Evolutionary conservation across 1,140 invertebrate species (phyloP).

Genomic region (Cardiocondyla obscurior): DNA sequence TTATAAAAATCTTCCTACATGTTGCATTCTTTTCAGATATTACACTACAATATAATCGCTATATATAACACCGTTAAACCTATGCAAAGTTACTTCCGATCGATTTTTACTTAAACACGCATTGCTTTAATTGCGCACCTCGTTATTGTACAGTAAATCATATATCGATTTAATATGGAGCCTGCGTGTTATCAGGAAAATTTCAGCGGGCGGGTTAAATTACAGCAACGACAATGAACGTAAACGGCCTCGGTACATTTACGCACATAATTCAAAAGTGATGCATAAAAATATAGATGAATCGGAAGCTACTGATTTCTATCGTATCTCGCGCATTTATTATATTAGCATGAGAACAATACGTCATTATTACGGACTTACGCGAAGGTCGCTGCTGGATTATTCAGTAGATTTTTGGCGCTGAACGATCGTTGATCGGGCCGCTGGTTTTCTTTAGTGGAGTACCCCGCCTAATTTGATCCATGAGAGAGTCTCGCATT

Average conservation of each 20-base stretch:
- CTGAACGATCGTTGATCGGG: slow-evolving; percentile 86
- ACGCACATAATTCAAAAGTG: slow-evolving; percentile 22
- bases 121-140: background rate
- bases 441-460: slow-evolving; percentile 88
- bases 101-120: background rate
- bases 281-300: slow-evolving; percentile 44
- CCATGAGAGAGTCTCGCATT: slow-evolving; percentile 90
- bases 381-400: slow-evolving; percentile 34
- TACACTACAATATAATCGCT: slow-evolving; percentile 28
- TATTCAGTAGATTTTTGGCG: slow-evolving; percentile 87
- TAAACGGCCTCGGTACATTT: slow-evolving; percentile 11
- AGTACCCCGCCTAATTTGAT: slow-evolving; percentile 94
- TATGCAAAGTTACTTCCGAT: slow-evolving; percentile 14
- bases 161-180: slow-evolving; percentile 67
- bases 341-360: background rate
- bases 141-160: slow-evolving; percentile 57
- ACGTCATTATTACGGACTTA: slow-evolving; percentile 48
- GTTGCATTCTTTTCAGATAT: slow-evolving; percentile 9
- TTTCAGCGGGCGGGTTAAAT: background rate
- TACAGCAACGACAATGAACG: background rate
- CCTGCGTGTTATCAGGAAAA: slow-evolving; percentile 48
- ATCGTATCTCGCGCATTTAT: slow-evolving; percentile 9
- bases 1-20: slow-evolving; percentile 48
- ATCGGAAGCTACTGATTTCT: slow-evolving; percentile 23
- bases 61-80: slow-evolving; percentile 32